A percentile compares a stretch with the other conserved stretches of the same genome.
These are phyloP conservation scores for Mus minutoides DNA, from an alignment of 2,797 vertebrate genomes.

Conservation along the genomic window DNA sequence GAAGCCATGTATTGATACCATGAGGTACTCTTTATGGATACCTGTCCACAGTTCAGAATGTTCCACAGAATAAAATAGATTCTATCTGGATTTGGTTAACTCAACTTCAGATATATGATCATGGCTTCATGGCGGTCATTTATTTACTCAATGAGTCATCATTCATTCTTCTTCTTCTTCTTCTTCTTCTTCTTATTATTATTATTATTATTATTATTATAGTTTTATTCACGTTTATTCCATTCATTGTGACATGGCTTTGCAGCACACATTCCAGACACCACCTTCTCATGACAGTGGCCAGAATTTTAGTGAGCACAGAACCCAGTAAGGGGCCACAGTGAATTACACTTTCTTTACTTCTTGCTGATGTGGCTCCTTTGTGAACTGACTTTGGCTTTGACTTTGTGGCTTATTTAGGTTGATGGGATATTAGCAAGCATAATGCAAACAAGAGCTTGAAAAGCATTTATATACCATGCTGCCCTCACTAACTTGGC, in stretches of 20 bases:
- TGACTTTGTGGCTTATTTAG: neutral
- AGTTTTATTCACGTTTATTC: constrained; percentile 29
- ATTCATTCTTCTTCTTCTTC: constrained; percentile 36
- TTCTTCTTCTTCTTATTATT: constrained; percentile 45
- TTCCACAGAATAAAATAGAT: constrained; percentile 32
- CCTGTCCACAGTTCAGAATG: neutral
- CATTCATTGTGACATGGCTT: neutral
- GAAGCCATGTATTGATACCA: neutral
- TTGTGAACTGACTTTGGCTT: neutral
- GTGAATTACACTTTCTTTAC: neutral
- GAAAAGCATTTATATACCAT: neutral
- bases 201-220: too few species aligned
- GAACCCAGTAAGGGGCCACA: neutral
- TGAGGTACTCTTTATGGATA: neutral
- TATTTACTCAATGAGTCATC: constrained; percentile 29
- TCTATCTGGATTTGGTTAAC: neutral
- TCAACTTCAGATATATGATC: constrained; percentile 39
- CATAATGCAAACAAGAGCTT: neutral
- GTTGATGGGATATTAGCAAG: neutral
- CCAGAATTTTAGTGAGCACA: neutral
- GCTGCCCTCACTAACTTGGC: neutral
- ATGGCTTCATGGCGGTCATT: neutral
- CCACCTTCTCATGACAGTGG: neutral
- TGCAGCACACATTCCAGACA: constrained; percentile 14
- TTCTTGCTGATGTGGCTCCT: neutral